phyloP scores from a whole-genome alignment of 1,140 invertebrate genomes.

The Thaumetopoea pityocampa region DNA sequence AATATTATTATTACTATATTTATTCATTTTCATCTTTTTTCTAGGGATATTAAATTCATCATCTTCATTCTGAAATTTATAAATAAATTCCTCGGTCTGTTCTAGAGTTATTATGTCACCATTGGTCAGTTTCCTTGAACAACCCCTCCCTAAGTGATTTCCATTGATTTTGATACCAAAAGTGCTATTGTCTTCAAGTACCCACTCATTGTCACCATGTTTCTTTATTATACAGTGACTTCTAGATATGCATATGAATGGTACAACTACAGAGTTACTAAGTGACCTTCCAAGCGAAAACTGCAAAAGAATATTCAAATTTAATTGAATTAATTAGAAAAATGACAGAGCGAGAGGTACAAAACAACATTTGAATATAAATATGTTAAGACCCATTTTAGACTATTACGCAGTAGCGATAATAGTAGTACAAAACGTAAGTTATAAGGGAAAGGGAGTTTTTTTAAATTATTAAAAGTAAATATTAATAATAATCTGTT shows the following conservation, averaged over 20 bases:
- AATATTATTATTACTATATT: conserved; percentile 32
- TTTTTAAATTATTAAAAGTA: conserved; percentile 8
- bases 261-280: conserved; percentile 65
- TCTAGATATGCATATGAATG: conserved; percentile 72
- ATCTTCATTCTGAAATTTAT: conserved; percentile 51
- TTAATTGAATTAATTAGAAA: too few relatives aligned
- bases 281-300: conserved; percentile 72
- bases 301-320: too few relatives aligned
- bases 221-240: conserved; percentile 72
- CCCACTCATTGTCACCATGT: conserved; percentile 39
- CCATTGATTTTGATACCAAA: conserved; percentile 72
- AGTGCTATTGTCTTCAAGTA: conserved; percentile 69
- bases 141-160: conserved; percentile 45
- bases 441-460: too few relatives aligned
- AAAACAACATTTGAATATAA: too few relatives aligned
- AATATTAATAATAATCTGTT: conserved; percentile 1
- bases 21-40: conserved; percentile 65
- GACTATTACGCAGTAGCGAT: too few relatives aligned
- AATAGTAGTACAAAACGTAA: too few relatives aligned
- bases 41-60: conserved; percentile 23
- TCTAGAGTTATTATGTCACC: conserved; percentile 74
- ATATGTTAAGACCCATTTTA: too few relatives aligned
- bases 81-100: conserved; percentile 60
- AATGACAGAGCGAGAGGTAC: too few relatives aligned
- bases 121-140: conserved; percentile 40